phyloP scores from a whole-genome alignment of 2,888 invertebrate species.

The Lamellibrachia satsuma region DNA sequence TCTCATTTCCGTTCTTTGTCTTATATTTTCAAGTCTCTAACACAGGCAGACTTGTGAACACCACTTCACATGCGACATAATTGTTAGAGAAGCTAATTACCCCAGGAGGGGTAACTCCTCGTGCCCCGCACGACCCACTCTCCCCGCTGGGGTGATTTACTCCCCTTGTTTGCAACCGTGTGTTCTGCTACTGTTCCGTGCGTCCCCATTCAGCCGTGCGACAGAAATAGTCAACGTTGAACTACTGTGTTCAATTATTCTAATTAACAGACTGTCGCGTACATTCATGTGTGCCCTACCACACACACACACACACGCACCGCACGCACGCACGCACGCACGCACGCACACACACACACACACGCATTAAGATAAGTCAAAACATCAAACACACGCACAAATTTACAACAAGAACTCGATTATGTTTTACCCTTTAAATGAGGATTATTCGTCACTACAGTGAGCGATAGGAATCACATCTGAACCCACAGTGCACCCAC shows the following conservation, averaged over 20 bases:
- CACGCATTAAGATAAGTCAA: too few relatives aligned
- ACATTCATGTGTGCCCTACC: background rate
- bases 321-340: too few relatives aligned
- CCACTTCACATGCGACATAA: background rate
- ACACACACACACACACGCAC: too few relatives aligned
- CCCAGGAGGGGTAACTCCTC: background rate
- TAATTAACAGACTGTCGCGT: background rate
- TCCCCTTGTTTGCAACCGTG: background rate
- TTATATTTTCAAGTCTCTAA: background rate
- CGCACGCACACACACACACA: too few relatives aligned
- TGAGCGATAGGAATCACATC: too few relatives aligned
- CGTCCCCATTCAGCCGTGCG: background rate
- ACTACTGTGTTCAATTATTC: background rate
- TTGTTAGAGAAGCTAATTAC: background rate
- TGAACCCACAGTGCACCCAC: too few relatives aligned
- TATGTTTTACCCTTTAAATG: too few relatives aligned
- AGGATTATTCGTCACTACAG: too few relatives aligned
- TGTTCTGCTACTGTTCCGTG: background rate
- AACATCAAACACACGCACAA: too few relatives aligned
- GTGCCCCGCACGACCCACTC: background rate
- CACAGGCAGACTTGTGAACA: background rate
- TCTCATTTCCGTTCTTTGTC: background rate
- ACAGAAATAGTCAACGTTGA: background rate
- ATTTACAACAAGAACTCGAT: too few relatives aligned
- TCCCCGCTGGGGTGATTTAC: constrained; percentile 1